phyloP scores from a whole-genome alignment of 2,113 vertebrate species.

The Tachuris rubrigastra region DNA sequence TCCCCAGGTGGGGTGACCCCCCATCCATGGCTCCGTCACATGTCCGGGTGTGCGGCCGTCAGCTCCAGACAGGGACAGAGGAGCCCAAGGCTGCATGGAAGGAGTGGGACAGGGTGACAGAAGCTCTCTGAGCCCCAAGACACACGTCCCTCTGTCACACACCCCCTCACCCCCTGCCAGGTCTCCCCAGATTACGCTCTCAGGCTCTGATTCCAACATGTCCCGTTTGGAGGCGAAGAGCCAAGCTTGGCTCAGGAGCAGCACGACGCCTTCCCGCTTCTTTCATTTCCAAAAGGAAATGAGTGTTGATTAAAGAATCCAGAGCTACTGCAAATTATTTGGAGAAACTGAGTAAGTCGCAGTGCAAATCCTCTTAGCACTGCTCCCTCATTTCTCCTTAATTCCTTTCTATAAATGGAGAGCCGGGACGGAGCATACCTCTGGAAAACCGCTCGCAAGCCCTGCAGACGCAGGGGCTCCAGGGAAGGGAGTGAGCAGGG shows the following conservation, averaged over 20 bases:
- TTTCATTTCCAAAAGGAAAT: conserved; percentile 45
- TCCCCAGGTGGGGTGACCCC: neutral
- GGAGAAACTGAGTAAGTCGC: conserved; percentile 41
- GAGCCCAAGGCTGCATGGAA: neutral
- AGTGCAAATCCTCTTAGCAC: conserved; percentile 52
- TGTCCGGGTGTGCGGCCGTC: fast-evolving
- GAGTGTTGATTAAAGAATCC: conserved; percentile 41
- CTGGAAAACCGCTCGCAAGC: neutral
- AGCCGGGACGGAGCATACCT: neutral
- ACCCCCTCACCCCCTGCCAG: neutral
- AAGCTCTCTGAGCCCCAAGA: neutral
- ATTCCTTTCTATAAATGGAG: conserved; percentile 60
- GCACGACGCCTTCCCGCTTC: neutral
- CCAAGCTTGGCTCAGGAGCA: neutral
- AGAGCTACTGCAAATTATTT: conserved; percentile 26
- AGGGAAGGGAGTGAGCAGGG: neutral
- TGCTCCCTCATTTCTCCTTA: conserved; percentile 41
- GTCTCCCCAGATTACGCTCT: neutral
- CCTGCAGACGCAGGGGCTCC: neutral
- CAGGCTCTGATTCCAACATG: neutral
- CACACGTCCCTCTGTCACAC: neutral
- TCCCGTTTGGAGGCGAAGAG: neutral
- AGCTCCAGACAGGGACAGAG: neutral
- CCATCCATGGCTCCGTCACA: fast-evolving
- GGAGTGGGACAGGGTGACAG: neutral